These are phyloP conservation scores for Leucoraja erinaceus DNA, from an alignment of 2,113 vertebrate genomes.

Conservation along the genomic window DNA sequence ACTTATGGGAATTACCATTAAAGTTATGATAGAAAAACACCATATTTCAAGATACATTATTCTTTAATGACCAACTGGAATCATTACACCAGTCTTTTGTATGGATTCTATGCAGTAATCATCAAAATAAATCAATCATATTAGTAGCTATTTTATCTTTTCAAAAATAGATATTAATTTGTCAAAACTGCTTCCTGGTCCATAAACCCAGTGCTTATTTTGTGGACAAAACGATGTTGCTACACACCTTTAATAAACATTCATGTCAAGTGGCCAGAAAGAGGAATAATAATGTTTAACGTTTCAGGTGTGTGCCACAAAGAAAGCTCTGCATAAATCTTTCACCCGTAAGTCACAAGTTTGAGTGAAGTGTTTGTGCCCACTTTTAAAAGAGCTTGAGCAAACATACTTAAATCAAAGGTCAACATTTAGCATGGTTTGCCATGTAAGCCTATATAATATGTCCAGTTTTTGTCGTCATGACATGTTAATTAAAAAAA, in stretches of 20 bases:
- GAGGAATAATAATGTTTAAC: too few species aligned
- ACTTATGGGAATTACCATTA: background rate
- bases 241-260: too few species aligned
- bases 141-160: background rate
- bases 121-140: background rate
- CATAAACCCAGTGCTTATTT: background rate
- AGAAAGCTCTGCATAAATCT: too few species aligned
- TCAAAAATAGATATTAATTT: background rate
- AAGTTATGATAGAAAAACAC: background rate
- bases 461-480: background rate
- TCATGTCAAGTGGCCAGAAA: too few species aligned
- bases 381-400: background rate
- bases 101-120: background rate
- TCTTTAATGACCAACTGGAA: background rate
- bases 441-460: background rate
- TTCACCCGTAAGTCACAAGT: too few species aligned
- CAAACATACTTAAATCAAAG: background rate
- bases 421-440: background rate
- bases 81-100: background rate
- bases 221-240: too few species aligned
- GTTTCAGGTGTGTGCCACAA: too few species aligned
- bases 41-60: background rate
- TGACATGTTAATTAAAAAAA: background rate
- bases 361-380: background rate
- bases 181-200: background rate